phyloP scores from a whole-genome alignment of 2,113 vertebrate species.

The Cyphomyrus plagiostoma region DNA sequence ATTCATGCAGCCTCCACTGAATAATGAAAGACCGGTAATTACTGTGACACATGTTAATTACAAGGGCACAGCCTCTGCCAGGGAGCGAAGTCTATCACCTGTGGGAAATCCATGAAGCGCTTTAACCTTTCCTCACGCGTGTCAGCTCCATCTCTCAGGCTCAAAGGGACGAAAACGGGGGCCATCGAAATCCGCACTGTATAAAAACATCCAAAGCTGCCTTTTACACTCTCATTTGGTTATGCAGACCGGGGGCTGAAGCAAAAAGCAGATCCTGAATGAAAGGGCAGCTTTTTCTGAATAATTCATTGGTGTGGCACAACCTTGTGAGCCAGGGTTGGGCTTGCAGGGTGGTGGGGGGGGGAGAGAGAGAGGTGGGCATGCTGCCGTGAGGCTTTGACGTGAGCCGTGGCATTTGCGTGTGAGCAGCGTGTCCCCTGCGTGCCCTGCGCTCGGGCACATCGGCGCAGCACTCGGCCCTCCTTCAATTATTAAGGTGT shows the following conservation, averaged over 20 bases:
- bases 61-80: conserved; percentile 35
- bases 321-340: conserved; percentile 26
- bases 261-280: conserved; percentile 42
- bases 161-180: background rate
- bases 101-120: background rate
- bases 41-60: conserved; percentile 50
- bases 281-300: conserved; percentile 19
- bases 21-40: conserved; percentile 60
- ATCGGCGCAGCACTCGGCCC: background rate
- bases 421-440: conserved; percentile 38
- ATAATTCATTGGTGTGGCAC: conserved; percentile 45
- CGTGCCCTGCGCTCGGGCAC: conserved; percentile 36
- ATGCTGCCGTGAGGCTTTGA: background rate
- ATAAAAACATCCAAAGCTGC: background rate
- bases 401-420: background rate
- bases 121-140: background rate
- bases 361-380: background rate
- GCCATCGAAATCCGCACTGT: too few relatives aligned
- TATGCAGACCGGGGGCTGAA: conserved; percentile 19
- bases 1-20: conserved; percentile 51
- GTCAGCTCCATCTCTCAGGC: background rate
- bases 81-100: conserved; percentile 38
- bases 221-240: background rate
- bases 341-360: background rate
- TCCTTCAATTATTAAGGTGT: conserved; percentile 36